Conservation (phyloP, 53 echinoderm and acorn worm genomes). For the Luidia sarsii region DNA sequence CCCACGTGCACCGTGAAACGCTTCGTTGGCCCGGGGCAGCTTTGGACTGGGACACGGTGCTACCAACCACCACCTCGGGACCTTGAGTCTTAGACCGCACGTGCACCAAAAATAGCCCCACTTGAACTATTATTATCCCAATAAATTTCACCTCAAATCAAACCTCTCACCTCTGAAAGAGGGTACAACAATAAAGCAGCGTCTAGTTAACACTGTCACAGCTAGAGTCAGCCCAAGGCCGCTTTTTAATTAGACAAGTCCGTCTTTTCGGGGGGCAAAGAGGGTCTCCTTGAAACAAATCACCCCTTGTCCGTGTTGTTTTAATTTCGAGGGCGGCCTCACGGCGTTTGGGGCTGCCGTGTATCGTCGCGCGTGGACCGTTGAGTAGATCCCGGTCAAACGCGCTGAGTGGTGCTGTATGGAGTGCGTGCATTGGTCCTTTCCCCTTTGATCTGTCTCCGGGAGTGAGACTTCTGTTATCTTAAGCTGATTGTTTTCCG, state of each 20-base stretch:
- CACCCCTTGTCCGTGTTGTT: neutral
- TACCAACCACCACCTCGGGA: neutral
- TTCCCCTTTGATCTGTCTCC: no score
- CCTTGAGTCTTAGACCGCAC: neutral
- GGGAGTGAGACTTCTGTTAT: no score
- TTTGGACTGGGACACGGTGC: neutral
- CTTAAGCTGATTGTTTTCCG: slow-evolving; percentile 35
- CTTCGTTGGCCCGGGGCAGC: neutral
- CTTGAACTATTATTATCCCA: neutral
- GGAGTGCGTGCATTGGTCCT: no score
- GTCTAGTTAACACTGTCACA: no score
- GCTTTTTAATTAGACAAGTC: slow-evolving; percentile 44
- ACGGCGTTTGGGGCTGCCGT: no score
- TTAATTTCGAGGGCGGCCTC: no score
- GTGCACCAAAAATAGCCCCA: slow-evolving; percentile 10
- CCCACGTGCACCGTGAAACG: neutral
- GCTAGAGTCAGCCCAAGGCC: slow-evolving; percentile 15
- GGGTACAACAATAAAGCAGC: no score
- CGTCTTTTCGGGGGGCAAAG: no score
- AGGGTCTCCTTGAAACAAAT: slow-evolving; percentile 15
- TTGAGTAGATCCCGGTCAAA: no score
- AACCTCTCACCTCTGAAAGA: no score
- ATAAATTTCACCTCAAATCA: neutral
- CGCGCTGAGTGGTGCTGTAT: no score
- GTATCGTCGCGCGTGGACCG: no score